Evolutionary conservation across 92 coral and sea anemone genomes (phyloP), one percentile per base, ranked within the genome.

Genomic region (Palythoa caribaeorum): DNA sequence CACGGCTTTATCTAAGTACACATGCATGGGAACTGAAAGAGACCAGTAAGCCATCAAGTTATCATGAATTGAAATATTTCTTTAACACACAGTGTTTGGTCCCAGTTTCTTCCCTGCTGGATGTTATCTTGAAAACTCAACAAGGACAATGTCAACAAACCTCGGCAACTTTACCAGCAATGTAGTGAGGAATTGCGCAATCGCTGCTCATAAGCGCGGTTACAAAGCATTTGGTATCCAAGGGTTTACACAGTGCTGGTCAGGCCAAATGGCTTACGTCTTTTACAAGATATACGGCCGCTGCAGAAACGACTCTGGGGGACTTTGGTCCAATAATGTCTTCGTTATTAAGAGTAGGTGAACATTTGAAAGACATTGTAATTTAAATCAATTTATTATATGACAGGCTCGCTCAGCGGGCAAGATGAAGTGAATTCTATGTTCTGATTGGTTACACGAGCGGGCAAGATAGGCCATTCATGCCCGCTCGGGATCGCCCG

Each of bases 171-270:
- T 63, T 62, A n/a, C 36, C 11, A 5, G 14, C 19, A 2, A 80
- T 1, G 74, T 80, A 52, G 38, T 62, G 8, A 15, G 36, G 37
- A 63, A 48, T 1, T 80, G 74, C 37, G 85, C 74, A 17, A 63
- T 14, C 3, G 73, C 57, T 9, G 73, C 85, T 60, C 85, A 44
- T 39, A 40, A 80, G 13, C 19, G n/a, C 12, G 74, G 85, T 6
- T 66, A n/a, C 85, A 72, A 35, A 10, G 85, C 55, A 9, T 80
- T 80, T 44, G 85, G 85, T 63, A 80, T 80, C 55, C 74, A 40
- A 21, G 48, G 14, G 16, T 20, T 28, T 28, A 80, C 74, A 21
- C 85, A 80, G 36, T 80, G 85, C 51, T 80, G 85, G 85, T 63
- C 85, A 40, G 85, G 85, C n/a, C 72, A 40, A 37, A 72, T 12